phyloP scores from a whole-genome alignment of 1,140 invertebrate genomes.

The Dysdera silvatica region DNA sequence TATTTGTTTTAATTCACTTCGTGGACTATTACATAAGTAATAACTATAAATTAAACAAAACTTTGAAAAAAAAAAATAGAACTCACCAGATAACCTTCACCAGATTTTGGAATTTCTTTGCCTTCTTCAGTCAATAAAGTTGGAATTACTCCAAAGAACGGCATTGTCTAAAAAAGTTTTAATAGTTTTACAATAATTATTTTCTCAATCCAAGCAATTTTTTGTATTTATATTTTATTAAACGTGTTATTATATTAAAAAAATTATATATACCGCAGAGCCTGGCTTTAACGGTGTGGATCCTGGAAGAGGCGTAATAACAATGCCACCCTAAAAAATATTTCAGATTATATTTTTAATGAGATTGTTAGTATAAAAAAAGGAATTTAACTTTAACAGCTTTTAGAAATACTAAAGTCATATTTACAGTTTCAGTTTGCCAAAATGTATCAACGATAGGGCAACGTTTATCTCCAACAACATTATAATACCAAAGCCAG shows the following conservation, averaged over 20 bases:
- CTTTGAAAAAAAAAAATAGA: no score
- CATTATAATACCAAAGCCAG: constrained; percentile 92
- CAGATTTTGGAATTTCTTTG: constrained; percentile 71
- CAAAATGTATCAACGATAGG: constrained; percentile 97
- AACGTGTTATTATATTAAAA: no score
- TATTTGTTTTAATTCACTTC: no score
- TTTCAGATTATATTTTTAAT: background rate
- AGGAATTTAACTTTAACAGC: background rate
- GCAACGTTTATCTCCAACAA: constrained; percentile 60
- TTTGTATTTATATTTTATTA: no score
- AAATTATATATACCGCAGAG: constrained; percentile 66
- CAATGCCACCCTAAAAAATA: constrained; percentile 62
- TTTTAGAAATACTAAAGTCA: background rate
- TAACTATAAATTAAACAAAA: no score
- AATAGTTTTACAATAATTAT: no score
- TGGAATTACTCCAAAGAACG: constrained; percentile 92
- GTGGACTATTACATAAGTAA: no score
- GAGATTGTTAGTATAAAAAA: background rate
- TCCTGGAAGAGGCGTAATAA: constrained; percentile 88
- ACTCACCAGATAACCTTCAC: constrained; percentile 78
- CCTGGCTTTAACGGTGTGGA: constrained; percentile 94
- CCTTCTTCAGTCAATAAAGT: constrained; percentile 80
- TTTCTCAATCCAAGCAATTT: no score
- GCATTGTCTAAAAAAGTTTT: constrained; percentile 74
- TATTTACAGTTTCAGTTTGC: constrained; percentile 83